These are phyloP conservation scores for Henricia sp. DNA, from an alignment of 53 echinoderm and acorn worm genomes.

Conservation along the genomic window DNA sequence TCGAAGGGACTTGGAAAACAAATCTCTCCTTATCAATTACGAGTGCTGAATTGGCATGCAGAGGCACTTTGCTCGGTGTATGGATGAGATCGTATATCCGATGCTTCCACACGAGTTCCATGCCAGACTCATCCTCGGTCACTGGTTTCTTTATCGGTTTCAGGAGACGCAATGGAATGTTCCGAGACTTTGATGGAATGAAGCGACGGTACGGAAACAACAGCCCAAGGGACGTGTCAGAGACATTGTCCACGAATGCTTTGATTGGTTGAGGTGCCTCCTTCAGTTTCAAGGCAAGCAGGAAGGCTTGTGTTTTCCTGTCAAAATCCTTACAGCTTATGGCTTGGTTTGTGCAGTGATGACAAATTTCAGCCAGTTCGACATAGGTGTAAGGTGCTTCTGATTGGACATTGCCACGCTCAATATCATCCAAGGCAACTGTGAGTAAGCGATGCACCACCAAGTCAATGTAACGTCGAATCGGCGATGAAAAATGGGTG, in stretches of 20 bases:
- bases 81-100: conserved; percentile 60
- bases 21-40: conserved; percentile 53
- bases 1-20: conserved; percentile 50
- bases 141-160: conserved; percentile 74
- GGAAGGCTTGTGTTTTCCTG: conserved; percentile 56
- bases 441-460: conserved; percentile 85
- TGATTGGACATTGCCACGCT: neutral
- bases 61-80: neutral
- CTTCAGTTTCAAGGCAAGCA: conserved; percentile 77
- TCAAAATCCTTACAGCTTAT: conserved; percentile 70
- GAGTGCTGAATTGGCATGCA: neutral
- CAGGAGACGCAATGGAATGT: conserved; percentile 42
- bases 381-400: conserved; percentile 65
- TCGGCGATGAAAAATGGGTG: conserved; percentile 82
- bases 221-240: conserved; percentile 63
- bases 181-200: conserved; percentile 3
- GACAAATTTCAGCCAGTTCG: conserved; percentile 81
- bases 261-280: conserved; percentile 65
- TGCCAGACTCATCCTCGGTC: conserved; percentile 16
- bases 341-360: conserved; percentile 76
- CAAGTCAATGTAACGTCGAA: conserved; percentile 84
- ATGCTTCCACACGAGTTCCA: conserved; percentile 73
- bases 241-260: conserved; percentile 64
- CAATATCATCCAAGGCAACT: neutral
- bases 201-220: conserved; percentile 67